Percentiles rank a stretch among this genome's conserved stretches.
These are phyloP conservation scores for Chrysopilus asiliformis DNA, from an alignment of 2,888 invertebrate species.

Conservation along the genomic window DNA sequence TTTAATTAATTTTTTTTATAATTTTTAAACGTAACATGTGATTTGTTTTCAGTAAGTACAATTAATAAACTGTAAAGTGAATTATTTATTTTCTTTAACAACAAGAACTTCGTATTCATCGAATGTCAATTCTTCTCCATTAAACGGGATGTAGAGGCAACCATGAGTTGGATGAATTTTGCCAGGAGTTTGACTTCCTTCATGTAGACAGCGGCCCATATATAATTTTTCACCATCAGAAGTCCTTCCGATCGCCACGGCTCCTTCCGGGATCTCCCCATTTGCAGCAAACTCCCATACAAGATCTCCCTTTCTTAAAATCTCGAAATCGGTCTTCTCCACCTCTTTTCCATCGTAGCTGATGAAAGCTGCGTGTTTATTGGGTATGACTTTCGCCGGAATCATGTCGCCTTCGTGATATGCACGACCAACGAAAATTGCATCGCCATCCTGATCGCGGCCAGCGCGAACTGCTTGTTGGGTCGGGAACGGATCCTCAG, in stretches of 20 bases:
- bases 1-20: too few species aligned
- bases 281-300: conserved; percentile 49
- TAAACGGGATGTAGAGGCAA: conserved; percentile 38
- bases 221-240: conserved; percentile 52
- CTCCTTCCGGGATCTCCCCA: conserved; percentile 49
- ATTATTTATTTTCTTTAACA: conserved; percentile 18
- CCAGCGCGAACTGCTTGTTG: conserved; percentile 46
- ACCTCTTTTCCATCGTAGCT: conserved; percentile 49
- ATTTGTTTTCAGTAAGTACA: too few species aligned
- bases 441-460: conserved; percentile 53
- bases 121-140: conserved; percentile 32
- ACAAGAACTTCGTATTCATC: conserved; percentile 35
- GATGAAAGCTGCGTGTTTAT: conserved; percentile 49
- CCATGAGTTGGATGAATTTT: conserved; percentile 47
- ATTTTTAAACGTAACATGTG: too few species aligned
- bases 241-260: conserved; percentile 50
- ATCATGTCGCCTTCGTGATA: conserved; percentile 48
- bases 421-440: conserved; percentile 61
- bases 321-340: conserved; percentile 49
- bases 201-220: conserved; percentile 51
- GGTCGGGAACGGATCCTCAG: conserved; percentile 38
- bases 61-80: too few species aligned
- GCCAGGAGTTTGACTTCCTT: conserved; percentile 54
- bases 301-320: conserved; percentile 48
- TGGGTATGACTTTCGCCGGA: conserved; percentile 48